Evolutionary conservation across 2,888 invertebrate genomes (phyloP), one percentile per base, ranked within the genome.

Genomic region (Rhingia campestris): DNA sequence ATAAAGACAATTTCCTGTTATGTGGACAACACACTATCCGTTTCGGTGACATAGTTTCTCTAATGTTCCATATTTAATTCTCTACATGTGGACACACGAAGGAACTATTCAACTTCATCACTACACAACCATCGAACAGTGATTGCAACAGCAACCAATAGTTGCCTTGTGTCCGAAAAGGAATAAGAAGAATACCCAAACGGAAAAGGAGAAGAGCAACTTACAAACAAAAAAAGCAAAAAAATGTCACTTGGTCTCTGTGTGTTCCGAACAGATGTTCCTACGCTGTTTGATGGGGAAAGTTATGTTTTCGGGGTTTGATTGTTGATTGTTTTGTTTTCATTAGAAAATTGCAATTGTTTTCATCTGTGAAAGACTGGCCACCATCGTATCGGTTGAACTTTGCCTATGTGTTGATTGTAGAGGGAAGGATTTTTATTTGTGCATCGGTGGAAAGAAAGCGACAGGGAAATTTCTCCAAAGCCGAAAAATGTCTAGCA

Each of bases 41-140:
- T 84, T 84, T 80, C 79, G 41, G 66, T 75, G 84, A 84, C 84
- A 84, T 80, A 84, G 84, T 80, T 84, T 84, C 77, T 74, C 80
- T 56, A 43, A 63, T 54, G 75, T 80, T 80, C 75, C 80, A 75
- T 79, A 84, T 79, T 72, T 73, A 64, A 73, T 69, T 69, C 61
- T 32, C 7, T 61, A 10, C 12, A 33, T 10, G 58, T 73, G 73
- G 74, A 59, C 75, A 64, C 47, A 49, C 70, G 70, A 61, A 75
- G 74, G 84, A 74, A 80, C 69, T 43, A 59, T 45, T 58, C 37
- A 63, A 66, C 63, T 58, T 32, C 70, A 37, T 66, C 56, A 56
- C 56, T 63, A 32, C 7, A 63, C 12, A 33, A 49, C 43, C 9
- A 39, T 64, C 75, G 51, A 75, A 58, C 51, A 69, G 37, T 81